Evolutionary conservation across 2,888 invertebrate species (phyloP).

Genomic region (Chrysomela aeneicollis): DNA sequence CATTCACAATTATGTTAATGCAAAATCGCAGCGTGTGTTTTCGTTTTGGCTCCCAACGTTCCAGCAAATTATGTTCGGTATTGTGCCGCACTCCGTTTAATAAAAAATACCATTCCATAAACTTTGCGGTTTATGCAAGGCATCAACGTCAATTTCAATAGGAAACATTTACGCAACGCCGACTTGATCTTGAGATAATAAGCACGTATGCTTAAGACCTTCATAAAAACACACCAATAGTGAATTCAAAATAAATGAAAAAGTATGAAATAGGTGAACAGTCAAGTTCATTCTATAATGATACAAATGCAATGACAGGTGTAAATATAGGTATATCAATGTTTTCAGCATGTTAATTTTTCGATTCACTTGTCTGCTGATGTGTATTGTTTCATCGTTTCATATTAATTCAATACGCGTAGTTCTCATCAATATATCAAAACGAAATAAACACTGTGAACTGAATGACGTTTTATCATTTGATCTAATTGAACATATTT

Average conservation of each 20-base stretch:
- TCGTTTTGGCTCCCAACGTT: constrained; percentile 43
- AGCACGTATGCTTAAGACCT: too few relatives aligned
- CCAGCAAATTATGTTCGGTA: constrained; percentile 44
- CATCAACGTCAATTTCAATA: constrained; percentile 16
- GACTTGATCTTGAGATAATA: too few relatives aligned
- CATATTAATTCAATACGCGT: not conserved
- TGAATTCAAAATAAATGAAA: too few relatives aligned
- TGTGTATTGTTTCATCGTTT: too few relatives aligned
- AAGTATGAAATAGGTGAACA: too few relatives aligned
- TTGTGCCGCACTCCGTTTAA: constrained; percentile 32
- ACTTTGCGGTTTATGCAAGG: constrained; percentile 28
- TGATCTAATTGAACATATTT: not conserved
- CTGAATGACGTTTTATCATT: not conserved
- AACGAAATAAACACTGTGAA: not conserved
- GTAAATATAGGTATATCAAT: too few relatives aligned
- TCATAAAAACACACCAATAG: too few relatives aligned
- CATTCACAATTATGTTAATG: constrained; percentile 52
- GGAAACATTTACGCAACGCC: too few relatives aligned
- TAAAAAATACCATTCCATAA: constrained; percentile 43
- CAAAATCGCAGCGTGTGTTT: constrained; percentile 49
- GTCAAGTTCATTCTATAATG: too few relatives aligned
- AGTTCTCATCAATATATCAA: not conserved
- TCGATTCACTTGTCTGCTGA: too few relatives aligned
- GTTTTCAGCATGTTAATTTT: too few relatives aligned
- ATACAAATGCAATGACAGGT: too few relatives aligned